These are phyloP conservation scores for Carterocephalus palaemon DNA, from an alignment of 2,888 invertebrate species.

Conservation along the genomic window DNA sequence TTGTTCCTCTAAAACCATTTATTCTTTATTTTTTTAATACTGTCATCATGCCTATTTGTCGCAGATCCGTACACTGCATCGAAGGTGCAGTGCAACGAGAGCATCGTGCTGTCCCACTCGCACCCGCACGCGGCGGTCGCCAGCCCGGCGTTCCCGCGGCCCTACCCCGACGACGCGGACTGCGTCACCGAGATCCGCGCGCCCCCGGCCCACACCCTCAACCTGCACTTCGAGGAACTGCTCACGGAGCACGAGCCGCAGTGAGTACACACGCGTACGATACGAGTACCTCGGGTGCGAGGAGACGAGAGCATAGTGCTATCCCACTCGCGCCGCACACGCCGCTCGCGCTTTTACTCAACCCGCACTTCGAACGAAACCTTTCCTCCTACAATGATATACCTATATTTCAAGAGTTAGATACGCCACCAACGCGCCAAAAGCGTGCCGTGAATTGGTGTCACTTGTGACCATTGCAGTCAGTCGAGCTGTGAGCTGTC, in stretches of 20 bases:
- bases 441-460: no score
- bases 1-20: no score
- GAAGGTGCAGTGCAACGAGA: constrained; percentile 81
- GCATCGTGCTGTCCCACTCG: constrained; percentile 81
- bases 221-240: constrained; percentile 86
- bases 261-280: constrained; percentile 77
- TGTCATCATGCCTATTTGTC: constrained; percentile 35
- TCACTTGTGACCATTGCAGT: no score
- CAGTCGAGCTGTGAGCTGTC: no score
- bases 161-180: constrained; percentile 86
- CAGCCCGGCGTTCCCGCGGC: constrained; percentile 89
- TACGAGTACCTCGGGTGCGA: no score
- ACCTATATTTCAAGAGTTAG: no score
- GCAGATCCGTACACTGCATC: constrained; percentile 66
- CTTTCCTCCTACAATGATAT: no score
- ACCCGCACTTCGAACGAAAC: no score
- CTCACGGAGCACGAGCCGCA: constrained; percentile 87
- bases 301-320: no score
- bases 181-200: constrained; percentile 86
- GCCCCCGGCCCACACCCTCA: constrained; percentile 83
- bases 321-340: no score
- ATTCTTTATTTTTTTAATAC: neutral
- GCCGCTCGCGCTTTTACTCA: no score
- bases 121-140: constrained; percentile 83
- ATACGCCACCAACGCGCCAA: no score